phyloP scores from a whole-genome alignment of 2,797 vertebrate species.

The Parauchenoglanis punctatus region DNA sequence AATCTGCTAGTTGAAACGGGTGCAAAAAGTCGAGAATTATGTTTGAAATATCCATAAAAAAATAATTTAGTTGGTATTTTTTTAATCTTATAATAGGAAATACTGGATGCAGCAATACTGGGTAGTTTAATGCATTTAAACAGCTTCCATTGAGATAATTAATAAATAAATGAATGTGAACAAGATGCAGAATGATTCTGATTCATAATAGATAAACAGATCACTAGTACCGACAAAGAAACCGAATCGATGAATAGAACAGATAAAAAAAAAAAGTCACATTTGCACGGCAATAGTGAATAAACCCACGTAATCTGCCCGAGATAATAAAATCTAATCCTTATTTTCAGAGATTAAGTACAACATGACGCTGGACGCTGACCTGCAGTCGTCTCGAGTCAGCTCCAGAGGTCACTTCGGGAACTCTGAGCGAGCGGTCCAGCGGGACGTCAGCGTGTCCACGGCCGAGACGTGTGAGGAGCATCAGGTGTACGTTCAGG shows the following conservation, averaged over 20 bases:
- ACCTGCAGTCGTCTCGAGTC: constrained; percentile 76
- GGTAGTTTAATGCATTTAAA: not conserved
- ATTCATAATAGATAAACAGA: not conserved
- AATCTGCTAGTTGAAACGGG: too few species aligned
- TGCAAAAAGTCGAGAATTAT: not conserved
- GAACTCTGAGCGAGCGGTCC: constrained; percentile 75
- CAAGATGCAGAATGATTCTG: not conserved
- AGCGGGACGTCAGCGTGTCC: constrained; percentile 66
- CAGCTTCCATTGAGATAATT: not conserved
- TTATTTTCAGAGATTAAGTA: constrained; percentile 70
- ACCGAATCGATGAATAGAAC: not conserved
- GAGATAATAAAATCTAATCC: not conserved
- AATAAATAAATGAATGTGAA: not conserved
- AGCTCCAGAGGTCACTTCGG: constrained; percentile 81
- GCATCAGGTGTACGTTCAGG: constrained; percentile 77
- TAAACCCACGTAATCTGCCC: not conserved
- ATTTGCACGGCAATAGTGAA: not conserved
- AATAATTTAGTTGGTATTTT: not conserved
- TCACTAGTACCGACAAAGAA: not conserved
- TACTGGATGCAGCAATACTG: not conserved
- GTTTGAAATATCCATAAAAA: not conserved
- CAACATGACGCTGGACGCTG: constrained; percentile 80
- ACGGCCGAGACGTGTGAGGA: constrained; percentile 65
- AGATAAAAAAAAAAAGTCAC: not conserved
- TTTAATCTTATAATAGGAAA: not conserved